Evolutionary conservation across 1,140 invertebrate species (phyloP).

Genomic region (Sarcophaga bullata): DNA sequence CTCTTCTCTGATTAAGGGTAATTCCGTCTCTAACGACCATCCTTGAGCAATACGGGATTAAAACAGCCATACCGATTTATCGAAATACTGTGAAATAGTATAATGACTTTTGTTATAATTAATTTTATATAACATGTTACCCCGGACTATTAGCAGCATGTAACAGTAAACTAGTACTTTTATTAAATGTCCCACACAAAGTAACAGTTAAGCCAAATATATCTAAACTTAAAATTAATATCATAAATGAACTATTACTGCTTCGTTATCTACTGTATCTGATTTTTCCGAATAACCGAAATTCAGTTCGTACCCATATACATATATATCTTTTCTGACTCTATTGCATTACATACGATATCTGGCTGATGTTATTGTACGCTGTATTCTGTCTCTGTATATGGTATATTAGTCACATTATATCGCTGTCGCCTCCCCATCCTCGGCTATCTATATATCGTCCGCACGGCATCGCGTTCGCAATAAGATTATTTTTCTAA

Average conservation of each 20-base stretch:
- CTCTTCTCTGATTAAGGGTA: constrained; percentile 40
- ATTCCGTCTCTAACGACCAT: constrained; percentile 41
- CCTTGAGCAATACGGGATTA: constrained; percentile 35
- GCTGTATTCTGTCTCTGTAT: too few species aligned
- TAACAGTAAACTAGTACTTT: too few species aligned
- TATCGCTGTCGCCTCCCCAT: constrained; percentile 39
- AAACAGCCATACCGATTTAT: constrained; percentile 45
- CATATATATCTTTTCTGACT: too few species aligned
- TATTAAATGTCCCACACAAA: too few species aligned
- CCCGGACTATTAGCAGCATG: too few species aligned
- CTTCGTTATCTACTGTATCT: too few species aligned
- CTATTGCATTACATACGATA: constrained; percentile 44
- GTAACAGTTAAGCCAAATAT: too few species aligned
- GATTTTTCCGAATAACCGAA: constrained; percentile 41
- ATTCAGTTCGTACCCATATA: constrained; percentile 37
- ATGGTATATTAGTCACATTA: constrained; percentile 32
- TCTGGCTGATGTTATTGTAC: constrained; percentile 41
- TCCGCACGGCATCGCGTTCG: constrained; percentile 5
- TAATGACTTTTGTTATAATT: too few species aligned
- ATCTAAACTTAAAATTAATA: too few species aligned
- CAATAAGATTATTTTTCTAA: constrained; percentile 38
- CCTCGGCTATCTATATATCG: too few species aligned
- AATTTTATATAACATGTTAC: too few species aligned
- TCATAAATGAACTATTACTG: too few species aligned
- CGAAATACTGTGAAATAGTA: constrained; percentile 31